Base-by-base conservation (phyloP, 2,888 invertebrate genomes). In the Drosophila lutescens region DNA sequence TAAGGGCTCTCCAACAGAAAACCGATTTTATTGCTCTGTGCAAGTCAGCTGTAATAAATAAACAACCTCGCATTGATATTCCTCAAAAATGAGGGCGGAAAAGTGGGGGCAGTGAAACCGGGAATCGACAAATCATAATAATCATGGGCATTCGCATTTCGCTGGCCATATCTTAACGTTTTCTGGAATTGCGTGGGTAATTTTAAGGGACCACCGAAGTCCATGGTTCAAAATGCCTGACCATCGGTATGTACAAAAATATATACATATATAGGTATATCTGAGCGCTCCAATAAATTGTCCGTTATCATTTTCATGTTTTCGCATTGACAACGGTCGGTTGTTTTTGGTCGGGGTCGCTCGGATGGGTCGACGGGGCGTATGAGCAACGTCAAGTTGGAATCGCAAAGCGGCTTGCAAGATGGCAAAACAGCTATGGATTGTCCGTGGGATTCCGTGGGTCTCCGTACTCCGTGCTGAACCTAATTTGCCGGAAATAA, bases 401-500 rank as follows among this genome's bases (percentile, higher is more conserved):
- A 65, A 56, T 55, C 61, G 73, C 50, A 79, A 81, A 74, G 72
- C 75, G 62, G 78, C 73, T 74, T 55, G 71, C 84, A 72, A 63
- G 72, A 72, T 61, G 68, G 67, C 30, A 32, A 15, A 47, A 12
- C 47, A 32, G 30, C 17, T 17, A 9, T 32, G 47, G 47, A 47
- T 68, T 58, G 67, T 30, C 59, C 8, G 53, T 62, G 62, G 59
- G 58, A 58, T 58, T 23, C 34, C 43, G 58, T 58, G 62, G 59
- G 58, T 41, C 47, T 23, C 34, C 43, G 58, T 15, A 20, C 10
- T 13, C 68, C 49, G 56, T 61, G 71, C 75, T 70, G 73, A 78
- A 77, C 79, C 85, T 87, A 87, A 86, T 86, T 86, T 84, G 78
- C 82, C 85, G 87, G 85, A 86, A 86, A 86, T 86, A 86, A 86